phyloP scores from a whole-genome alignment of 2,888 invertebrate species.

The Drosophila aldrichi region DNA sequence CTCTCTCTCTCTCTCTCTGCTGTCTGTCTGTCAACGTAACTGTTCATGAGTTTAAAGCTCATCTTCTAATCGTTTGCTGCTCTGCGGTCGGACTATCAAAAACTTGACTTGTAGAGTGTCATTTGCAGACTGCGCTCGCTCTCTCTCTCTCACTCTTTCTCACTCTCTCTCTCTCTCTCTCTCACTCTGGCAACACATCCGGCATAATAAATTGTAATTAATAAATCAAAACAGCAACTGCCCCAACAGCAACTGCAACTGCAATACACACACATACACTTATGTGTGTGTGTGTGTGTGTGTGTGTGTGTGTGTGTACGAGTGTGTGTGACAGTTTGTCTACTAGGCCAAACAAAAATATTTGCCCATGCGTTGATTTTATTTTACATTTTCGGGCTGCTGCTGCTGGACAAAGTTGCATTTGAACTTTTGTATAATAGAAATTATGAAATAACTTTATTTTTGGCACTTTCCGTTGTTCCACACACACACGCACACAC shows the following conservation, averaged over 20 bases:
- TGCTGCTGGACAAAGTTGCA: slow-evolving; percentile 46
- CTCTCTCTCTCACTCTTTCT: neutral
- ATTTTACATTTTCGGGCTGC: slow-evolving; percentile 48
- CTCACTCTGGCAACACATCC: slow-evolving; percentile 32
- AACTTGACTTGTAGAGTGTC: slow-evolving; percentile 64
- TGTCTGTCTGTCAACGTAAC: neutral
- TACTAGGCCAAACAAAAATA: slow-evolving; percentile 49
- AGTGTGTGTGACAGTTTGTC: slow-evolving; percentile 19
- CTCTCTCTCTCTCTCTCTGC: neutral
- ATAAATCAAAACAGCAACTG: slow-evolving; percentile 74
- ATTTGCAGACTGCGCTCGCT: slow-evolving; percentile 36
- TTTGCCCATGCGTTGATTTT: slow-evolving; percentile 54
- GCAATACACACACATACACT: neutral
- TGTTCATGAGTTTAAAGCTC: slow-evolving; percentile 49
- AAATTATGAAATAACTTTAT: slow-evolving; percentile 73
- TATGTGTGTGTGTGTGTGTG: neutral
- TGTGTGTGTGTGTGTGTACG: slow-evolving; percentile 3
- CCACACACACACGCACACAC: slow-evolving; percentile 19
- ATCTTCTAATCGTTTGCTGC: slow-evolving; percentile 39
- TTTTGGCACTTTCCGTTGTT: slow-evolving; percentile 58
- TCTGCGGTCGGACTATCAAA: slow-evolving; percentile 41
- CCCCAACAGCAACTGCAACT: slow-evolving; percentile 40
- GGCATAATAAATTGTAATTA: slow-evolving; percentile 75
- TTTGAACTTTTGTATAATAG: slow-evolving; percentile 58
- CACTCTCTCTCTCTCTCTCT: neutral